Base-by-base conservation (phyloP, 2,888 invertebrate genomes). In the Lapara coniferarum region DNA sequence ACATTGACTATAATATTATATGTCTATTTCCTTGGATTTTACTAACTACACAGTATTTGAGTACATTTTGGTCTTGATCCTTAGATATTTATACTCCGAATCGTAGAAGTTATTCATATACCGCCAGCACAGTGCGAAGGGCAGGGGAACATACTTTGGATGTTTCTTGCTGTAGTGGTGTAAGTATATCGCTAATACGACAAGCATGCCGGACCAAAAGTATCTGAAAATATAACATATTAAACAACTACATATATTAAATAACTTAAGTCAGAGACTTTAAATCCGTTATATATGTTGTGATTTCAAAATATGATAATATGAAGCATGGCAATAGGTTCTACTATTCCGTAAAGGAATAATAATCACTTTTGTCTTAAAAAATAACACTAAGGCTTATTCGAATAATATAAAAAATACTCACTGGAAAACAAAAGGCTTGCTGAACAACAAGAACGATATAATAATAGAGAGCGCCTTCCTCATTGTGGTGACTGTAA, bases 371-470 rank as follows among this genome's bases (percentile, higher is more conserved):
- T n/a, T n/a, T n/a, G n/a, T n/a, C n/a, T n/a, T n/a, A n/a, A n/a
- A n/a, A n/a, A n/a, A n/a, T n/a, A n/a, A n/a, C n/a, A n/a, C n/a
- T n/a, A n/a, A n/a, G 37, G 8, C 37, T 37, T 37, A 37, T 7
- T 37, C 14, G 2, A 6, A 52, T 7, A 52, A 14, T 52, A 52
- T n/a, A 53, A 69, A 70, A 68, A 69, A 58, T 71, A 91, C 97
- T 96, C 95, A 99, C 97, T 98, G 98, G 78, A 97, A 95, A 30
- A 97, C 97, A 84, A 98, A 98, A 4, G 99, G 98, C 89, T 99
- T 99, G 86, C 96, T 96, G 86, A 99, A 99, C 81, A 99, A 95
- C 69, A 99, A 77, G 90, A 99, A 99, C 0, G 99, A 99, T 75
- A 99, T 95, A 51, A 98, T 94, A 70, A 99, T 98, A 4, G 99